phyloP scores from a whole-genome alignment of 2,888 invertebrate species.

The Sarcophaga variegata region DNA sequence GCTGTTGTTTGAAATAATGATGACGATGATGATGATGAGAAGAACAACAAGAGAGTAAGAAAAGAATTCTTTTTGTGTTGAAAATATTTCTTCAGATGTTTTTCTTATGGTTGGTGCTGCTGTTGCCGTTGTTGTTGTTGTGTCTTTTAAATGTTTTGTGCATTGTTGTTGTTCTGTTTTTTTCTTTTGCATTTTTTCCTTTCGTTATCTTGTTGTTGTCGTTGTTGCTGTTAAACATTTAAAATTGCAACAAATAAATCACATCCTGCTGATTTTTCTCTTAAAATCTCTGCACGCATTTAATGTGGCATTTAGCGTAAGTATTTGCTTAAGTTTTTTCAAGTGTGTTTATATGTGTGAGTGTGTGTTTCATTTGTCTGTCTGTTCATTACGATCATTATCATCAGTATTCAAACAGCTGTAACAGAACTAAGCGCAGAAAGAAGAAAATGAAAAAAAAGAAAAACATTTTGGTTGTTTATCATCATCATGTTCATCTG shows the following conservation, averaged over 20 bases:
- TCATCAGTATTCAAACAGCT: background rate
- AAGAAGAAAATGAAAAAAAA: too few species aligned
- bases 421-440: background rate
- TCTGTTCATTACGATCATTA: background rate
- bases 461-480: too few species aligned
- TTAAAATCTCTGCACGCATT: constrained; percentile 67
- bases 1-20: background rate
- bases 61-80: background rate
- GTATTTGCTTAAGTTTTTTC: background rate
- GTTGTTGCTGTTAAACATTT: background rate
- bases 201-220: too few species aligned
- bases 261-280: constrained; percentile 62
- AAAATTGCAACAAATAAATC: constrained; percentile 67
- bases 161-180: background rate
- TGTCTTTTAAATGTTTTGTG: background rate
- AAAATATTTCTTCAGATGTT: background rate
- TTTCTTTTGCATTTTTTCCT: background rate
- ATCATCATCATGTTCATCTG: too few species aligned
- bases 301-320: constrained; percentile 49
- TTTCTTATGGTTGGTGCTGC: too few species aligned
- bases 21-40: background rate
- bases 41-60: background rate
- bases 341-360: background rate
- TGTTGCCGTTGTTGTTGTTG: background rate
- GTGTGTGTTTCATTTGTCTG: background rate